These are phyloP conservation scores for Rhea pennata DNA, from an alignment of 2,113 vertebrate genomes.

Conservation along the genomic window DNA sequence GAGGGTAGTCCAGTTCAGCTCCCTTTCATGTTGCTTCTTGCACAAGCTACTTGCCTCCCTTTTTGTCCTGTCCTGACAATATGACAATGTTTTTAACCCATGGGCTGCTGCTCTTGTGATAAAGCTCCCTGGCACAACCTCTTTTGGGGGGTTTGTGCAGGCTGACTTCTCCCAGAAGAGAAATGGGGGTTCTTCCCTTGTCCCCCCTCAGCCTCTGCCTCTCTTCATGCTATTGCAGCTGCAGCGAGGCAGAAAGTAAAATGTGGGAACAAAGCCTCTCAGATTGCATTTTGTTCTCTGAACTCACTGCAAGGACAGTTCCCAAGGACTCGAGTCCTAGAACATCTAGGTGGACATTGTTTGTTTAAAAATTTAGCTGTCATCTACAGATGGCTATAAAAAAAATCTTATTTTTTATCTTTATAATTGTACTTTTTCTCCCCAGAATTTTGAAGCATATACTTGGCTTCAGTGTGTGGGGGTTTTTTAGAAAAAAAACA, in stretches of 20 bases:
- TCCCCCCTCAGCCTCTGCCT: neutral
- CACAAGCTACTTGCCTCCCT: neutral
- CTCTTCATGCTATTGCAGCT: rapidly evolving
- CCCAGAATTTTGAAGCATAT: neutral
- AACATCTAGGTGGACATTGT: neutral
- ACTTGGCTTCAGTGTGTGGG: neutral
- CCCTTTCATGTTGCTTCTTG: neutral
- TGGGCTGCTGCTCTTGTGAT: neutral
- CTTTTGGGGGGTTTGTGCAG: neutral
- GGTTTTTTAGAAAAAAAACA: neutral
- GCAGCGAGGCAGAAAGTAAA: neutral
- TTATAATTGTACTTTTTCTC: neutral
- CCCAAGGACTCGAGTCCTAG: neutral
- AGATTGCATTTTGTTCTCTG: rapidly evolving
- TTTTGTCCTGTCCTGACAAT: neutral
- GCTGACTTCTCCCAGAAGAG: neutral
- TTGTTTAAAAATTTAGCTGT: neutral
- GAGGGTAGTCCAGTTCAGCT: neutral
- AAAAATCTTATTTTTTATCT: neutral
- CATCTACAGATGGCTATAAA: neutral
- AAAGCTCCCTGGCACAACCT: neutral
- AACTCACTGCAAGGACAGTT: neutral
- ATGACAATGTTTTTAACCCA: neutral
- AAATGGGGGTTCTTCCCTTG: neutral
- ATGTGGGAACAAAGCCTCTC: neutral